Evolutionary conservation across 2,888 invertebrate genomes (phyloP).

Genomic region (Sisyra nigra): DNA sequence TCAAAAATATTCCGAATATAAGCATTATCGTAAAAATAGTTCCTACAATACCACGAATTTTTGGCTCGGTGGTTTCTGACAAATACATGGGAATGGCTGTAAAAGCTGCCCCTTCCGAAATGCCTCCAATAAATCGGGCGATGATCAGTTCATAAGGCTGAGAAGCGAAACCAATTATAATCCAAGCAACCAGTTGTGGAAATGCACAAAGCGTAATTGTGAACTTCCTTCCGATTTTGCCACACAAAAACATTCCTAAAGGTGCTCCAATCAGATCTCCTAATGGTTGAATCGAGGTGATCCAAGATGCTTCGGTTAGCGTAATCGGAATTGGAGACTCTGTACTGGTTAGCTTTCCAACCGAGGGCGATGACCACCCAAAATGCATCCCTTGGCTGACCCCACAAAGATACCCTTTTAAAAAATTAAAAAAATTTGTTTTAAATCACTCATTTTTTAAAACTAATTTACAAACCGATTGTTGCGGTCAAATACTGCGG

Average conservation of each 20-base stretch:
- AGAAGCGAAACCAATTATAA: conserved; percentile 4
- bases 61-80: conserved; percentile 40
- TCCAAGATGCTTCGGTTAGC: conserved; percentile 4
- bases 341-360: not conserved
- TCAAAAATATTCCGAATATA: conserved; percentile 39
- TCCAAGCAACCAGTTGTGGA: conserved; percentile 5
- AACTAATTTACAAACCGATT: too few species aligned
- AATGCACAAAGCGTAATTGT: conserved; percentile 2
- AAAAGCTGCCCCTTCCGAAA: conserved; percentile 31
- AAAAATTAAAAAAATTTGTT: too few species aligned
- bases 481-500: too few species aligned
- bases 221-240: conserved; percentile 4
- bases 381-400: conserved; percentile 4
- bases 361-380: conserved; percentile 5
- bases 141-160: not conserved
- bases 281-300: conserved; percentile 2
- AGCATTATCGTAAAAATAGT: conserved; percentile 38
- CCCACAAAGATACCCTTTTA: too few species aligned
- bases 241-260: not conserved
- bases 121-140: conserved; percentile 36
- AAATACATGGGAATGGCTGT: conserved; percentile 38
- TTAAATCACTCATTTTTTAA: too few species aligned
- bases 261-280: conserved; percentile 5
- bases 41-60: conserved; percentile 42
- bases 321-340: conserved; percentile 3